phyloP scores from a whole-genome alignment of 2,888 invertebrate genomes.

The Microdon myrmicae region DNA sequence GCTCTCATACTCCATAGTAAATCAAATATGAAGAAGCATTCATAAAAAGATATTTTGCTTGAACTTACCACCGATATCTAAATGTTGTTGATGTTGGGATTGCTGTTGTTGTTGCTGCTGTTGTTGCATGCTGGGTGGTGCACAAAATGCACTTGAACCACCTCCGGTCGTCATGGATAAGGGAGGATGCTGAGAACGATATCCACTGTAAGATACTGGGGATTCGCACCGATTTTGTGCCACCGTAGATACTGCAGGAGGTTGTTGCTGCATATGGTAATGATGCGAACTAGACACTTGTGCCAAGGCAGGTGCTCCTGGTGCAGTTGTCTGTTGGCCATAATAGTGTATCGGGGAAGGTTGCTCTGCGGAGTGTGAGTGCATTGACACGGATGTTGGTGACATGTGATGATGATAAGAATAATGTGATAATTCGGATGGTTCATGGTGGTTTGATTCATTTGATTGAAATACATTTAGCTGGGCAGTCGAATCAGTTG shows the following conservation, averaged over 20 bases:
- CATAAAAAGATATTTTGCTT: conserved; percentile 12
- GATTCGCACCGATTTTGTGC: conserved; percentile 54
- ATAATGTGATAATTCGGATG: conserved; percentile 41
- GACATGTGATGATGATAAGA: conserved; percentile 60
- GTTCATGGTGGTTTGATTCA: conserved; percentile 44
- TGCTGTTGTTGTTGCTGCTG: conserved; percentile 60
- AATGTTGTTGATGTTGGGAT: conserved; percentile 53
- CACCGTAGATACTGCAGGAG: conserved; percentile 25
- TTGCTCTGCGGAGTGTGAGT: conserved; percentile 57
- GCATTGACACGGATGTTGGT: conserved; percentile 56
- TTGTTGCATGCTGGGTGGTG: conserved; percentile 63
- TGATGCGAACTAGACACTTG: conserved; percentile 53
- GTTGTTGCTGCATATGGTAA: conserved; percentile 59
- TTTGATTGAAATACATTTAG: conserved; percentile 48
- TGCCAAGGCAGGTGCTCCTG: conserved; percentile 27
- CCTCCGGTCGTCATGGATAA: conserved; percentile 58
- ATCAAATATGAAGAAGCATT: too few species aligned
- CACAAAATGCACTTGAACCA: conserved; percentile 66
- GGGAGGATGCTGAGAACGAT: conserved; percentile 56
- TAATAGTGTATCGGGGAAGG: conserved; percentile 55
- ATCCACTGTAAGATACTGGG: conserved; percentile 32
- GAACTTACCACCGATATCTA: conserved; percentile 56
- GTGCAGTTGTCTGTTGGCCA: conserved; percentile 29
- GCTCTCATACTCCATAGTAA: too few species aligned
- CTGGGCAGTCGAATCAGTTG: conserved; percentile 61